Conservation (phyloP, 2,888 invertebrate genomes). For the Epinotia ramella region DNA sequence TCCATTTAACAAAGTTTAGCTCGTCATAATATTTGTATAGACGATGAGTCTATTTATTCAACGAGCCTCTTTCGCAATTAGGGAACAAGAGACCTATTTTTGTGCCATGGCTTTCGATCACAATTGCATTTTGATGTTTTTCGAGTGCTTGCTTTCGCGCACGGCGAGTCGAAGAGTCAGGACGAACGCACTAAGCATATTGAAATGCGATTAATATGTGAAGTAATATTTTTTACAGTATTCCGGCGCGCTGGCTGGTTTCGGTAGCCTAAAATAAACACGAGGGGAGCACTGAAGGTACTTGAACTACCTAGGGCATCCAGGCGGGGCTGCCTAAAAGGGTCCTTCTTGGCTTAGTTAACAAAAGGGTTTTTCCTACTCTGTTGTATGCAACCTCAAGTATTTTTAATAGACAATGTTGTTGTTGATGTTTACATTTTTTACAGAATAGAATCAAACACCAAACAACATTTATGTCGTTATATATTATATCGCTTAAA, state of each 20-base stretch:
- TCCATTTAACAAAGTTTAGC: too few species aligned
- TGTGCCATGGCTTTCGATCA: not conserved
- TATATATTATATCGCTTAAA: not conserved
- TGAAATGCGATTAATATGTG: not conserved
- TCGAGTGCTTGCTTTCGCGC: not conserved
- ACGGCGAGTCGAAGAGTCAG: not conserved
- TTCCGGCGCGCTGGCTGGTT: not conserved
- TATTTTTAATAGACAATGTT: not conserved
- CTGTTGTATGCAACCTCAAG: not conserved
- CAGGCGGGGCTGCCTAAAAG: constrained; percentile 24
- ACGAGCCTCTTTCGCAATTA: too few species aligned
- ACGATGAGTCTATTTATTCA: too few species aligned
- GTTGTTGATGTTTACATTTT: not conserved
- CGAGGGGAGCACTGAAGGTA: constrained; percentile 18
- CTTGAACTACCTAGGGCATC: constrained; percentile 31
- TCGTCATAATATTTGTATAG: too few species aligned
- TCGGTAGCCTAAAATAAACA: constrained; percentile 31
- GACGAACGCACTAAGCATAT: not conserved
- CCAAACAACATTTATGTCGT: not conserved
- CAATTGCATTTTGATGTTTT: not conserved
- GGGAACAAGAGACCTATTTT: not conserved
- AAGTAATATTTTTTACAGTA: not conserved
- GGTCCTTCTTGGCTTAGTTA: constrained; percentile 12
- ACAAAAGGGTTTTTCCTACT: constrained; percentile 19
- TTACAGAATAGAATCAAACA: not conserved